phyloP scores from a whole-genome alignment of 2,797 vertebrate species.

The Ceryle rudis region DNA sequence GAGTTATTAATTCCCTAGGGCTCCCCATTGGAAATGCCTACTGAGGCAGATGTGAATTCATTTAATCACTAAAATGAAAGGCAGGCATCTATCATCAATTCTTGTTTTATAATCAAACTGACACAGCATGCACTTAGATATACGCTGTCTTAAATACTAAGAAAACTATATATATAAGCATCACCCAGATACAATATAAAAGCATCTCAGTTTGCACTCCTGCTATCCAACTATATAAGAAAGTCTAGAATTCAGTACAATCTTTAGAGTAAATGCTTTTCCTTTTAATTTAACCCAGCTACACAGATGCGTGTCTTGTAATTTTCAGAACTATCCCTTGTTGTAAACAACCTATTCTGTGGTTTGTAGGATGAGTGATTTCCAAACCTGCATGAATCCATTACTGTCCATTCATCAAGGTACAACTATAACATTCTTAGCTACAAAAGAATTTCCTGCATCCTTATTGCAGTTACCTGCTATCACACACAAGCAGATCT shows the following conservation, averaged over 20 bases:
- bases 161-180: neutral
- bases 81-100: neutral
- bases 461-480: neutral
- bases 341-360: slow-evolving; percentile 54
- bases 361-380: slow-evolving; percentile 63
- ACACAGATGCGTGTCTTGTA: neutral
- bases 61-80: too few relatives aligned
- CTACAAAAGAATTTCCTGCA: neutral
- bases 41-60: neutral
- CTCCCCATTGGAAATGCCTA: neutral
- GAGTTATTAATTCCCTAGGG: neutral
- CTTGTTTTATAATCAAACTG: neutral
- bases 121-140: neutral
- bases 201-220: neutral
- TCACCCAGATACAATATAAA: neutral
- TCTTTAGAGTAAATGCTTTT: neutral
- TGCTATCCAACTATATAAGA: neutral
- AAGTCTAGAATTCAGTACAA: neutral
- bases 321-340: neutral
- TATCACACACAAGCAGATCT: neutral
- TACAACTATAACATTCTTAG: slow-evolving; percentile 11
- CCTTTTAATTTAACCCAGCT: neutral
- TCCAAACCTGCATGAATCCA: slow-evolving; percentile 58
- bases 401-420: slow-evolving; percentile 63
- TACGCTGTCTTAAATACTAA: neutral